Percentiles rank a stretch among this genome's conserved stretches.
These are phyloP conservation scores for Colostygia pectinataria DNA, from an alignment of 2,888 invertebrate species.

Conservation along the genomic window DNA sequence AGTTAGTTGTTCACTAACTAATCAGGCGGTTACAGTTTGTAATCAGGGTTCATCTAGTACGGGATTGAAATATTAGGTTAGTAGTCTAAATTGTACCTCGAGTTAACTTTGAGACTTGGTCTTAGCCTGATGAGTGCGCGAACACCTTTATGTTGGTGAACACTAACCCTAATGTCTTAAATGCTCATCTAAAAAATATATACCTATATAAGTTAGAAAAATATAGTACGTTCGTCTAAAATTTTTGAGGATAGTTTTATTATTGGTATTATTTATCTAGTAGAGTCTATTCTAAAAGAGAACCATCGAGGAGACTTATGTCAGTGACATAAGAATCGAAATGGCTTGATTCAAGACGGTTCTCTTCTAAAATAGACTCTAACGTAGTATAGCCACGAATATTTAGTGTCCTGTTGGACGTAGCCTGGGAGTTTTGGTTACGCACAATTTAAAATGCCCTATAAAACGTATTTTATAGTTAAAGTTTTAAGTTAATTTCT, in stretches of 20 bases:
- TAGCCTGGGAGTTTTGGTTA: slow-evolving; percentile 47
- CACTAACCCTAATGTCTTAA: slow-evolving; percentile 52
- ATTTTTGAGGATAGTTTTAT: slow-evolving; percentile 54
- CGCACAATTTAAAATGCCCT: slow-evolving; percentile 65
- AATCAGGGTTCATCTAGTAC: too few relatives aligned
- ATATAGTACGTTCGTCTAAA: slow-evolving; percentile 68
- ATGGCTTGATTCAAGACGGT: too few relatives aligned
- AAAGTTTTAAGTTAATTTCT: slow-evolving; percentile 31
- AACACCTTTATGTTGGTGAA: slow-evolving; percentile 1
- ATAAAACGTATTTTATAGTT: slow-evolving; percentile 31
- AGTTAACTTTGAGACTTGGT: too few relatives aligned
- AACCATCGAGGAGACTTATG: too few relatives aligned
- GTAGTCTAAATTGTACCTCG: too few relatives aligned
- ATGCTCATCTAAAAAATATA: slow-evolving; percentile 79
- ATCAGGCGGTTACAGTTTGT: too few relatives aligned
- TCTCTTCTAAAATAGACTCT: too few relatives aligned
- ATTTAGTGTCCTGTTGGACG: not conserved
- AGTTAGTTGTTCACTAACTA: slow-evolving; percentile 21
- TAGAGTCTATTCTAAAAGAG: too few relatives aligned
- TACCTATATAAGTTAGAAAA: slow-evolving; percentile 76
- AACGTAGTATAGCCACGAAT: too few relatives aligned
- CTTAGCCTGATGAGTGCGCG: too few relatives aligned
- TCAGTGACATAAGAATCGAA: too few relatives aligned
- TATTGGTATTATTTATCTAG: slow-evolving; percentile 51
- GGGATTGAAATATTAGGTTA: too few relatives aligned